phyloP scores from a whole-genome alignment of 2,113 vertebrate species.

The Stigmatopora argus region DNA sequence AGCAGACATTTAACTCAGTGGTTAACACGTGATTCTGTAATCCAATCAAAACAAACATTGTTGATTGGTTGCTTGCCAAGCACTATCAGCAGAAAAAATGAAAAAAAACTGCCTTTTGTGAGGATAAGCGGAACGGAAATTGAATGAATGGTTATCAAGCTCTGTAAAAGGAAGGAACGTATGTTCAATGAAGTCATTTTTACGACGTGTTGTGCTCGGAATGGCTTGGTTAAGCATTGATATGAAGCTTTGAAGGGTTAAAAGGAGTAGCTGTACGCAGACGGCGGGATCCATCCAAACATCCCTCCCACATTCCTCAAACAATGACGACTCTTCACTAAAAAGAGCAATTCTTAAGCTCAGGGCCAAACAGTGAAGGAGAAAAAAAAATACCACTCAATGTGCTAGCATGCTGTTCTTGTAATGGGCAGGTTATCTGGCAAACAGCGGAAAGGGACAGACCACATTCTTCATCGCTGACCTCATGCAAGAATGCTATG shows the following conservation, averaged over 20 bases:
- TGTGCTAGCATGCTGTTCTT: conserved; percentile 35
- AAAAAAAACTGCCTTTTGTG: background rate
- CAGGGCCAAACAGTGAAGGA: conserved; percentile 6
- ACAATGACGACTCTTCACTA: conserved; percentile 42
- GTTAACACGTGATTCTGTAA: background rate
- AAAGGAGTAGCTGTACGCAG: background rate
- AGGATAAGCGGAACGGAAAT: no score
- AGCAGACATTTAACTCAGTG: background rate
- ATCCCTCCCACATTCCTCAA: conserved; percentile 47
- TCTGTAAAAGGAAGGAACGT: background rate
- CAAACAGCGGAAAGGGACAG: conserved; percentile 41
- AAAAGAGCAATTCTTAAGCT: conserved; percentile 27
- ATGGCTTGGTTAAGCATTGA: background rate
- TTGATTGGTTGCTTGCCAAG: background rate
- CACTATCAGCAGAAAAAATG: background rate
- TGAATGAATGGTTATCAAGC: background rate
- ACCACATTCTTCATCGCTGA: conserved; percentile 62
- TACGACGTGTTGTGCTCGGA: background rate
- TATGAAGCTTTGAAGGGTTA: background rate
- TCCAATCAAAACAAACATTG: background rate
- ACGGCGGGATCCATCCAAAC: conserved; percentile 5
- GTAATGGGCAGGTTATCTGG: conserved; percentile 38
- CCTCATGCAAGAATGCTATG: conserved; percentile 38
- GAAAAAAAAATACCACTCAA: conserved; percentile 19
- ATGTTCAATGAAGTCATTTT: conserved; percentile 4